Evolutionary conservation across 1,140 invertebrate species (phyloP), one percentile per base, ranked within the genome.

Genomic region (Conopomorpha cramerella): DNA sequence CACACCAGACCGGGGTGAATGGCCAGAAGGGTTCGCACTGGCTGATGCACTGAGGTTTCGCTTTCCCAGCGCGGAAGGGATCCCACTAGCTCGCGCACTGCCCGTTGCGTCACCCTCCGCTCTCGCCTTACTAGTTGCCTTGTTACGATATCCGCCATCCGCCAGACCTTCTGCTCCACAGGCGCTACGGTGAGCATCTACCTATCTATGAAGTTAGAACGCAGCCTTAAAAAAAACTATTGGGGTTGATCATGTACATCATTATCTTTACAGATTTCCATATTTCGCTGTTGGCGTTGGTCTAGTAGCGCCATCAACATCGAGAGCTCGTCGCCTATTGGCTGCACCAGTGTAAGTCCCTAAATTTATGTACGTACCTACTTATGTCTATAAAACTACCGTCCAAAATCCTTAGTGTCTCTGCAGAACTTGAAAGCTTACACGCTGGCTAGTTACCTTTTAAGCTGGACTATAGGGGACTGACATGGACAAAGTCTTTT

Each of bases 1-100:
- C 7, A 98, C 96, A 2, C 96, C 97, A 4, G 46, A 56, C 12
- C 67, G 95, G 86, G 86, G 86, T 43, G 90, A 96, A 38, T 99
- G 97, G 97, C 86, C 92, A 0, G 96, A 99, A 55, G 96, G 96
- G 1, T 93, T 93, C 68, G 86, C 92, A 40, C 78, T 99, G 30
- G 96, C 97, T 0, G 83, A 89, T 2, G 88, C 89, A 25, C 95
- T 99, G 84, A 97, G 98, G 54, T 99, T 99, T 59, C 91, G 92
- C 41, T 99, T 98, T 79, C 96, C 96, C 3, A 88, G 91, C 52
- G 90, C 93, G 51, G 82, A 82, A 0, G 83, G 86, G 52, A 91
- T 92, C 12, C 86, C 89, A 8, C 77, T 99, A 14, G 82, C 84
- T 36, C 83, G 88, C 30, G 76, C 97, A 7, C 89, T 99, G 36